These are phyloP conservation scores for Ramphastos sulfuratus DNA, from an alignment of 2,113 vertebrate species.

Conservation along the genomic window DNA sequence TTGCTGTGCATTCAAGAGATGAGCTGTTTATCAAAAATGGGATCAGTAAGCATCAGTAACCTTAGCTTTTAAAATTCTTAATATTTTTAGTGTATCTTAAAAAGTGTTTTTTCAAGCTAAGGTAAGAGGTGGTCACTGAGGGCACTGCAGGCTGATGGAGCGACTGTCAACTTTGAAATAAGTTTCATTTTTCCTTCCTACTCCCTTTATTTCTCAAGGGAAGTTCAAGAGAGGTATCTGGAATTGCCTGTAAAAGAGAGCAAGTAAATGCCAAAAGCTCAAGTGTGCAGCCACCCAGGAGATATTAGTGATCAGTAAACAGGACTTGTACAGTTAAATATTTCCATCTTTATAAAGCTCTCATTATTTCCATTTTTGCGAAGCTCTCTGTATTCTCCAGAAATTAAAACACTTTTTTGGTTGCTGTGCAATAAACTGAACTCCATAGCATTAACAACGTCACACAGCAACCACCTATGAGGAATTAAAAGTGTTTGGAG, in stretches of 20 bases:
- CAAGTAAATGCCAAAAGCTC: not conserved
- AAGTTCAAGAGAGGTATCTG: not conserved
- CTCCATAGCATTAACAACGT: not conserved
- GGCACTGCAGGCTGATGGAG: not conserved
- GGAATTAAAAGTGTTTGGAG: not conserved
- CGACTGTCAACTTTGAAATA: not conserved
- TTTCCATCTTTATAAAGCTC: not conserved
- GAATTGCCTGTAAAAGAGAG: not conserved
- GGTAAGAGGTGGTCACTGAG: not conserved
- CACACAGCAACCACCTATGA: slow-evolving; percentile 20
- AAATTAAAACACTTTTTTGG: slow-evolving; percentile 13
- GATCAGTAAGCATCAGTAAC: not conserved
- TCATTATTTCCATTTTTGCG: not conserved
- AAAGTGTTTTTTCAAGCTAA: not conserved
- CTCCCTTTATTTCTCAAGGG: not conserved
- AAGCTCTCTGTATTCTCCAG: not conserved
- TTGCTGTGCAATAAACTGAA: slow-evolving; percentile 16
- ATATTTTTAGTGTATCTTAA: not conserved
- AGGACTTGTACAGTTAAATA: not conserved
- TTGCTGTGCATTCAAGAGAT: not conserved
- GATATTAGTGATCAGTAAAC: not conserved
- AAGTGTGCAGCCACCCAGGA: not conserved
- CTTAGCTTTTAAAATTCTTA: not conserved
- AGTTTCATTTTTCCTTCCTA: not conserved
- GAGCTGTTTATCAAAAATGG: not conserved